These are phyloP conservation scores for Sturmia bella DNA, from an alignment of 2,888 invertebrate species.

Conservation along the genomic window DNA sequence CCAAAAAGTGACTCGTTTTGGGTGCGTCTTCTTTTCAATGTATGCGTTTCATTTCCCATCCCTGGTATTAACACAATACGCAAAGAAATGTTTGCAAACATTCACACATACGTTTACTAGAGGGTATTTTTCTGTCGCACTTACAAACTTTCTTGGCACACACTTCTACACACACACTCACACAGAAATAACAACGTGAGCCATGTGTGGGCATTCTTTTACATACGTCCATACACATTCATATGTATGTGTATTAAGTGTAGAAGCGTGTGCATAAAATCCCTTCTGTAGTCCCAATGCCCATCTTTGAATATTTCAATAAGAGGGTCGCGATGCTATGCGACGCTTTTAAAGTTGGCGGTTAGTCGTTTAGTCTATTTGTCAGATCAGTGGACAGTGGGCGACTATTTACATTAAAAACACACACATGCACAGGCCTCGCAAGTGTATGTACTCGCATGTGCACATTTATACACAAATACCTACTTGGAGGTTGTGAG, in stretches of 20 bases:
- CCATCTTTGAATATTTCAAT: constrained; percentile 80
- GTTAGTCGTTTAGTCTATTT: constrained; percentile 72
- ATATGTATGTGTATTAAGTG: constrained; percentile 49
- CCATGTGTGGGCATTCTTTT: neutral
- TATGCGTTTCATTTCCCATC: too few relatives aligned
- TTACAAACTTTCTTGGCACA: too few relatives aligned
- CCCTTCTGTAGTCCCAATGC: constrained; percentile 78
- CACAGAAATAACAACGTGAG: neutral
- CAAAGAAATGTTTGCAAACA: too few relatives aligned
- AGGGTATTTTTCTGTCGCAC: too few relatives aligned
- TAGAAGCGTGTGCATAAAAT: constrained; percentile 68
- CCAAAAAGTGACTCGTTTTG: too few relatives aligned
- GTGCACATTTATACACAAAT: neutral
- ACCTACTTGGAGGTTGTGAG: constrained; percentile 3
- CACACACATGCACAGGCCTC: neutral
- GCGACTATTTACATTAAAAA: neutral
- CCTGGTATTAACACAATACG: neutral
- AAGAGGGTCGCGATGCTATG: constrained; percentile 73
- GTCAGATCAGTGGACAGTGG: constrained; percentile 56
- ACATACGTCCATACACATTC: constrained; percentile 9
- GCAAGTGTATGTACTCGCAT: neutral
- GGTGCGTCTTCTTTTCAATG: too few relatives aligned
- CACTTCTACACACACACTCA: constrained; percentile 17
- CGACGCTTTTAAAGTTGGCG: constrained; percentile 70
- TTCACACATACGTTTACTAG: too few relatives aligned